These are phyloP conservation scores for Criorhina ranunculi DNA, from an alignment of 2,888 invertebrate species.

Conservation along the genomic window DNA sequence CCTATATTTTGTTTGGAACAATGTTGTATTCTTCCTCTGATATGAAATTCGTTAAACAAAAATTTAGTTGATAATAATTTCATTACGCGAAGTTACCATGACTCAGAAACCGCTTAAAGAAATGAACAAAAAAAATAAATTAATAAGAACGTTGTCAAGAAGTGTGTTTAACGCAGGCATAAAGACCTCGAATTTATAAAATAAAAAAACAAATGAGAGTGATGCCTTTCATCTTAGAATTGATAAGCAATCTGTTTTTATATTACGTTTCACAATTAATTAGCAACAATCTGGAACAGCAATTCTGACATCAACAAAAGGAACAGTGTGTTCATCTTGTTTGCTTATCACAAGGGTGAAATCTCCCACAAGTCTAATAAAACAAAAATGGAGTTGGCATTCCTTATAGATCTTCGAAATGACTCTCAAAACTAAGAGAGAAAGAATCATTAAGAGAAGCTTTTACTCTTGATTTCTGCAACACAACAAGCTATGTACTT, in stretches of 20 bases:
- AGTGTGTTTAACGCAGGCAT: background rate
- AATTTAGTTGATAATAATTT: too few relatives aligned
- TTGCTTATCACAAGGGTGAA: background rate
- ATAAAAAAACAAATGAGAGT: background rate
- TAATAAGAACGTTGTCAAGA: background rate
- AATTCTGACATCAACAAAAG: background rate
- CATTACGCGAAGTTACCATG: slow-evolving; percentile 10
- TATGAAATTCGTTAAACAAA: too few relatives aligned
- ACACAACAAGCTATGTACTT: too few relatives aligned
- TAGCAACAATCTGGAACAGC: slow-evolving; percentile 11
- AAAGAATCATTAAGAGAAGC: too few relatives aligned
- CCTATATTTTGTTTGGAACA: too few relatives aligned
- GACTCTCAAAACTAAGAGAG: too few relatives aligned
- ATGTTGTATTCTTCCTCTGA: too few relatives aligned
- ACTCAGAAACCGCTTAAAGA: slow-evolving; percentile 10
- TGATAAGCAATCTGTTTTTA: slow-evolving; percentile 22
- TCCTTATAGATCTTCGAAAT: too few relatives aligned
- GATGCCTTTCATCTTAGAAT: slow-evolving; percentile 1
- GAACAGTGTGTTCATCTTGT: background rate
- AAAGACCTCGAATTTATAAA: background rate
- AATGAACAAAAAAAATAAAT: background rate
- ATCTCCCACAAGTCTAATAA: background rate
- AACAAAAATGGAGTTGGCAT: background rate
- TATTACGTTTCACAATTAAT: slow-evolving; percentile 13
- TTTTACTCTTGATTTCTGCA: too few relatives aligned